Base-by-base conservation (phyloP, 2,113 vertebrate species). In the Dipodomys spectabilis region DNA sequence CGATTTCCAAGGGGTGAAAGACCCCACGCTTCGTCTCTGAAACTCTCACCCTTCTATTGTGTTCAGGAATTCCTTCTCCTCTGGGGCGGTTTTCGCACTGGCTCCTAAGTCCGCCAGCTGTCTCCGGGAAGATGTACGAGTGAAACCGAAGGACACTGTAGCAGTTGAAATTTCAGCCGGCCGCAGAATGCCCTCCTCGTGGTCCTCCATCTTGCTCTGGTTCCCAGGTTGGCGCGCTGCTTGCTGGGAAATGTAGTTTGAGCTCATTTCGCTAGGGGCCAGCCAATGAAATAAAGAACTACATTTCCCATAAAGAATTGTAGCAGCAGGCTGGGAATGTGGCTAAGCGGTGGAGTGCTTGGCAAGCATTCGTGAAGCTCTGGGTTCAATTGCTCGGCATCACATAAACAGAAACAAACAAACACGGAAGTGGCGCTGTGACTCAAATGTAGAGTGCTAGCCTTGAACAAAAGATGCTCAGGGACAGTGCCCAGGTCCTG, bases 1-100 rank as follows among this genome's bases (percentile, higher is more conserved):
- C 4, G 20, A 90, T 90, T 78, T 86, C 44, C 60, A 75, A 81
- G 23, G 85, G 11, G 49, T 23, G 35, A 71, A 91, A 94, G 39
- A 93, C 81, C 8, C 73, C 2, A 49, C 18, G n/a, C 69, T 77
- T 96, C 69, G 95, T 95, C 95, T 96, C 57, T 88, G 95, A 22
- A 97, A 81, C 23, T 96, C 86, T 22, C 81, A 93, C 22, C 88
- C 81, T 94, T 97, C 95, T 81, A 96, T 91, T 1, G 77, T 86
- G 80, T 92, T 96, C 69, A 96, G 84, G 89, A 96, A 96, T 87
- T 96, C 94, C 65, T 96, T 97, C 32, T 95, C 77, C 49, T 96
- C 97, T 27, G 82, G 6, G n/a, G 53, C 30, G 7, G 16, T 65
- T 65, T n/a, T 57, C 1, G 9, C 53, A 23, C 57, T 11, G 0